phyloP scores from a whole-genome alignment of 2,113 vertebrate genomes.

The Ochotona curzoniae region DNA sequence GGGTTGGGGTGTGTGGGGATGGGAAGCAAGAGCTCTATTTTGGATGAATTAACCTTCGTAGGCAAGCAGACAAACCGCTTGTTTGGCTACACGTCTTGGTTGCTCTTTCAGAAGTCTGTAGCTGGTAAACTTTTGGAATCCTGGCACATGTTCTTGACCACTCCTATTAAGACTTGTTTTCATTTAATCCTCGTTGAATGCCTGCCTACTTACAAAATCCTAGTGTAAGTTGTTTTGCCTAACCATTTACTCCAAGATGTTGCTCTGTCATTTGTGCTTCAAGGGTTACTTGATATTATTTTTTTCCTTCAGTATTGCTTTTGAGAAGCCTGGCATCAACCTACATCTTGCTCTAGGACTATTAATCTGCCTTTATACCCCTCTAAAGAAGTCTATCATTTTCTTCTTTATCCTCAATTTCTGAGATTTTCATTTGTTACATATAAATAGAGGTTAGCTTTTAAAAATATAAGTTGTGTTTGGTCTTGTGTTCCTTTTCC shows the following conservation, averaged over 20 bases:
- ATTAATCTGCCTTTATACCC: background rate
- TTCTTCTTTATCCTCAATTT: background rate
- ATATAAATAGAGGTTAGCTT: background rate
- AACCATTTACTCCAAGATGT: background rate
- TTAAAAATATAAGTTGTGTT: background rate
- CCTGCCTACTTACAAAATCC: background rate
- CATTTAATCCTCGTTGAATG: background rate
- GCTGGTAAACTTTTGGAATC: background rate
- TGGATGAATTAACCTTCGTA: background rate
- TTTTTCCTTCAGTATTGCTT: background rate
- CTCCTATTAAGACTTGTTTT: background rate
- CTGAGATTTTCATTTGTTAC: constrained; percentile 3
- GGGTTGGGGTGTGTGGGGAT: background rate
- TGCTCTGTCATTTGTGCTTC: background rate
- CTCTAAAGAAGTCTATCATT: background rate
- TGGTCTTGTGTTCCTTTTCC: background rate
- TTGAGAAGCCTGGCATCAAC: background rate
- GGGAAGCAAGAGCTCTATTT: background rate
- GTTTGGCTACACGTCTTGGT: background rate
- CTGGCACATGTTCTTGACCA: background rate
- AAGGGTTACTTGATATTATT: too few species aligned
- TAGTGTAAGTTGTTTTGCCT: background rate
- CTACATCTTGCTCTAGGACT: background rate
- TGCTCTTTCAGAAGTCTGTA: background rate
- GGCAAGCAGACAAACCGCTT: background rate